phyloP scores from a whole-genome alignment of 2,113 vertebrate species.

The Platichthys stellatus region DNA sequence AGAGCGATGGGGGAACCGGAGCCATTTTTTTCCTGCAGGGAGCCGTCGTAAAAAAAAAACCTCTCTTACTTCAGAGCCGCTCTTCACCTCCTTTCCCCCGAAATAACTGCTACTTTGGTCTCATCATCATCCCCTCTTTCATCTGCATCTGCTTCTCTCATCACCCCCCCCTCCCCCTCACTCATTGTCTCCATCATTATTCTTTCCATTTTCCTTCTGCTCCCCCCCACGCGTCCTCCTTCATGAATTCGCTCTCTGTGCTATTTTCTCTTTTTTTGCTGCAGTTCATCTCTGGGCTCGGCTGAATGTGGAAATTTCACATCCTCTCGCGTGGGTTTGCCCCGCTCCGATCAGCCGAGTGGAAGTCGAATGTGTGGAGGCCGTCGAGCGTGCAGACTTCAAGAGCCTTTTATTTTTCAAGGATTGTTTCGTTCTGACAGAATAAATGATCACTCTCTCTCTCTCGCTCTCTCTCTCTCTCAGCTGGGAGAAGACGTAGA shows the following conservation, averaged over 20 bases:
- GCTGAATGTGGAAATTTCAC: conserved; percentile 24
- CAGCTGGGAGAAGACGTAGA: conserved; percentile 5
- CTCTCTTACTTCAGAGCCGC: conserved; percentile 27
- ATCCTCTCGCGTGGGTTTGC: conserved; percentile 45
- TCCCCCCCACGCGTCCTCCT: conserved; percentile 15
- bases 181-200: conserved; percentile 53
- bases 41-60: conserved; percentile 21
- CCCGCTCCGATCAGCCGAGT: too few species aligned
- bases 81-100: neutral
- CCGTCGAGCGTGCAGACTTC: conserved; percentile 23
- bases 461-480: neutral
- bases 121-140: conserved; percentile 57
- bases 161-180: conserved; percentile 23
- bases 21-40: conserved; percentile 37
- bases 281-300: conserved; percentile 7
- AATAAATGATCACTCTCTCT: conserved; percentile 50
- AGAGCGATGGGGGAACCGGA: conserved; percentile 27
- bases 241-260: conserved; percentile 61
- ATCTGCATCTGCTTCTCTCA: conserved; percentile 57
- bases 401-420: conserved; percentile 32
- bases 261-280: conserved; percentile 6
- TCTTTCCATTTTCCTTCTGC: conserved; percentile 28
- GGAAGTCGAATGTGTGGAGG: neutral
- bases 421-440: conserved; percentile 46
- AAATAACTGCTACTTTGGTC: conserved; percentile 42